phyloP scores from a whole-genome alignment of 2,888 invertebrate species.

The Holacanthella duospinosa region DNA sequence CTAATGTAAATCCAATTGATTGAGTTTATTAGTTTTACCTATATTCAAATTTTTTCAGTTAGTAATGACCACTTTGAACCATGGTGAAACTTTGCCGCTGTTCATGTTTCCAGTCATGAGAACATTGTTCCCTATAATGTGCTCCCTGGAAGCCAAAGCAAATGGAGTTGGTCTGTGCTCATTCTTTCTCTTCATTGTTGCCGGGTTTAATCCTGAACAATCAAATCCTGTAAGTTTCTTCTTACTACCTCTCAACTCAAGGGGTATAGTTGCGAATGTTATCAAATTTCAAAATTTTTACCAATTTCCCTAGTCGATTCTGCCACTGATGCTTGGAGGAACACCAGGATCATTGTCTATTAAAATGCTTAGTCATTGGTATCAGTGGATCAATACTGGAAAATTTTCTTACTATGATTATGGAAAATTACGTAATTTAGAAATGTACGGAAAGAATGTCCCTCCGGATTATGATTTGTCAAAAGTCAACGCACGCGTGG shows the following conservation, averaged over 20 bases:
- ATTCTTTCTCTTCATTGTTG: slow-evolving; percentile 6
- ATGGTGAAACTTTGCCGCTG: slow-evolving; percentile 11
- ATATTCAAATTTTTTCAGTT: neutral
- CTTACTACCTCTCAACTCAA: neutral
- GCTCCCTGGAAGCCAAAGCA: slow-evolving; percentile 10
- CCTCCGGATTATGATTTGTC: slow-evolving; percentile 16
- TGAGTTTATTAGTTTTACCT: neutral
- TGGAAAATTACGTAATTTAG: slow-evolving; percentile 8
- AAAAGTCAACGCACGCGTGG: slow-evolving; percentile 25
- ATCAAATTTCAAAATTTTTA: neutral
- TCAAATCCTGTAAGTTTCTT: slow-evolving; percentile 14
- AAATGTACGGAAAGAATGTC: slow-evolving; percentile 4
- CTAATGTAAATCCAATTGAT: no score
- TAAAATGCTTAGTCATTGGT: slow-evolving; percentile 16
- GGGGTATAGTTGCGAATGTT: neutral
- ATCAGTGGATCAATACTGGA: slow-evolving; percentile 14
- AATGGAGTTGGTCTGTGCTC: slow-evolving; percentile 11
- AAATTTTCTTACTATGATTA: slow-evolving; percentile 41
- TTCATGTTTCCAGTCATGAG: slow-evolving; percentile 5
- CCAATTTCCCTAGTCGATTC: neutral
- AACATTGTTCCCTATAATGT: slow-evolving; percentile 6
- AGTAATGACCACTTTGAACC: slow-evolving; percentile 7
- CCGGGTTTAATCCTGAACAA: slow-evolving; percentile 12
- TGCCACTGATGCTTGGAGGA: slow-evolving; percentile 16
- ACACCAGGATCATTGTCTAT: slow-evolving; percentile 12